Percentiles rank a stretch among this genome's conserved stretches.
Evolutionary conservation across 1,140 invertebrate species (phyloP).

Genomic region (Drosophila orosa): DNA sequence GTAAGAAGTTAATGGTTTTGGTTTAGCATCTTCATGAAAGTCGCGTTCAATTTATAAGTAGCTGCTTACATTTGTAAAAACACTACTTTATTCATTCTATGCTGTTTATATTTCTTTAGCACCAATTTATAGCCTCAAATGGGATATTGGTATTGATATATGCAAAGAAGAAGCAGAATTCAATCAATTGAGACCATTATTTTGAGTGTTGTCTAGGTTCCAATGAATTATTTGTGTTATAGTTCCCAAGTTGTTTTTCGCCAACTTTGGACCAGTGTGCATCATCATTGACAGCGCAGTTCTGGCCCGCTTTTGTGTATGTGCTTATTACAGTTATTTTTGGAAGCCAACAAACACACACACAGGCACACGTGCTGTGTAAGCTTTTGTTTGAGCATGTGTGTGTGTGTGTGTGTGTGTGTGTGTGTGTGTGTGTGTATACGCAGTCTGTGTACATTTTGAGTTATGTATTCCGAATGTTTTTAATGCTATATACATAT

Average conservation of each 20-base stretch:
- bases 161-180: not conserved
- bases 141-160: no score
- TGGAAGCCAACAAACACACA: slow-evolving; percentile 55
- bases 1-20: not conserved
- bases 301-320: slow-evolving; percentile 48
- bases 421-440: slow-evolving; percentile 17
- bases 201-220: not conserved
- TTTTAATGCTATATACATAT: slow-evolving; percentile 45
- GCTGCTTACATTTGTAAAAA: not conserved
- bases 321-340: slow-evolving; percentile 74
- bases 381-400: slow-evolving; percentile 60
- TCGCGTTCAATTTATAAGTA: not conserved
- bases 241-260: slow-evolving; percentile 12
- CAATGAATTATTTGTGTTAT: not conserved
- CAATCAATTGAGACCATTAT: not conserved
- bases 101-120: not conserved
- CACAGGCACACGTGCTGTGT: slow-evolving; percentile 22
- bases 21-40: not conserved
- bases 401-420: slow-evolving; percentile 36
- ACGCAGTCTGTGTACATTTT: slow-evolving; percentile 40
- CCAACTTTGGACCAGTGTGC: slow-evolving; percentile 32
- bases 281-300: slow-evolving; percentile 42
- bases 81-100: not conserved
- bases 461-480: slow-evolving; percentile 43
- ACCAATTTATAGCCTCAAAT: no score